Percentiles rank a stretch among this genome's conserved stretches.
Conservation (phyloP, 2,113 vertebrate species). For the Xyrauchen texanus region DNA sequence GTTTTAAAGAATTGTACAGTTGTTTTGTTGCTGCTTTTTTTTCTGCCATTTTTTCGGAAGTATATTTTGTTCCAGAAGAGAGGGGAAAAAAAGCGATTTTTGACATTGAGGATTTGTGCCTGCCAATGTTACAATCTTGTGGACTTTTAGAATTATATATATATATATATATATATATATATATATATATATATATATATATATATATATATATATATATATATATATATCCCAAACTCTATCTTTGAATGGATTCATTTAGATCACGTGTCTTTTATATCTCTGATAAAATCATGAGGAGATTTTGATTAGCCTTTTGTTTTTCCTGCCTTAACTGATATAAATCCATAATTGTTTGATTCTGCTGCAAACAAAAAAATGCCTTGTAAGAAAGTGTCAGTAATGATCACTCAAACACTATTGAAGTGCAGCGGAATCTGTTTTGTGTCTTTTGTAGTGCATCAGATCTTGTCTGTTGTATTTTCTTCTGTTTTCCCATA, state of each 20-base stretch:
- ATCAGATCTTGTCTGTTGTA: conserved; percentile 22
- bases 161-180: conserved; percentile 72
- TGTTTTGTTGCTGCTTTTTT: conserved; percentile 66
- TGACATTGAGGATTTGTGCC: conserved; percentile 68
- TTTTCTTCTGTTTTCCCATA: conserved; percentile 43
- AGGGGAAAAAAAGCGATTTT: conserved; percentile 64
- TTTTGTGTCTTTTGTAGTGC: not conserved
- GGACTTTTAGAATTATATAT: conserved; percentile 65
- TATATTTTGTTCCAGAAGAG: conserved; percentile 60
- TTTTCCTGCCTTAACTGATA: conserved; percentile 43
- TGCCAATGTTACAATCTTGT: conserved; percentile 68
- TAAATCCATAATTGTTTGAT: conserved; percentile 37
- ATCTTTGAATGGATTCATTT: conserved; percentile 57
- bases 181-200: conserved; percentile 70
- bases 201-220: conserved; percentile 67
- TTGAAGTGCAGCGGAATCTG: not conserved
- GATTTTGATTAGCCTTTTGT: conserved; percentile 53
- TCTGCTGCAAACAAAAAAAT: conserved; percentile 12
- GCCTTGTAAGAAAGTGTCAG: not conserved
- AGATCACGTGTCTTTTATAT: conserved; percentile 47
- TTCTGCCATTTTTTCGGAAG: conserved; percentile 60
- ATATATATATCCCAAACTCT: conserved; percentile 75
- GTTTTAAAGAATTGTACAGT: conserved; percentile 99
- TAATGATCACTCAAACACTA: not conserved
- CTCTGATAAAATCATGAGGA: conserved; percentile 41